Evolutionary conservation across 2,888 invertebrate species (phyloP).

Genomic region (Dorcus parallelipipedus): DNA sequence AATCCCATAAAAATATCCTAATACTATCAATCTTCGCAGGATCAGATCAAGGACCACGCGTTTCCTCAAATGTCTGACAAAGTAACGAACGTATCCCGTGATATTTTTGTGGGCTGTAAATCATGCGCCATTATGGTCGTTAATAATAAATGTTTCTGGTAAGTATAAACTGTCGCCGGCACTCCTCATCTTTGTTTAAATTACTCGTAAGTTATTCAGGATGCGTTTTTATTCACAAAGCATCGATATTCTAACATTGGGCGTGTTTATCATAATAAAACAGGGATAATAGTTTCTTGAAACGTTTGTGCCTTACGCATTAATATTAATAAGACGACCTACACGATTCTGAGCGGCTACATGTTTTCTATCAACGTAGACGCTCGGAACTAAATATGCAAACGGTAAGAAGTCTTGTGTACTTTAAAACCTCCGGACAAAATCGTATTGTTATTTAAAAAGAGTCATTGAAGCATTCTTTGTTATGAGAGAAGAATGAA

Average conservation of each 20-base stretch:
- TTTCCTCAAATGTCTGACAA: too few species aligned
- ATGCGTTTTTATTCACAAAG: not conserved
- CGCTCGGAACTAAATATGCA: not conserved
- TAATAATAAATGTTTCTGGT: too few species aligned
- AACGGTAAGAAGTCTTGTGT: not conserved
- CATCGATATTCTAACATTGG: not conserved
- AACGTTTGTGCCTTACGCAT: not conserved
- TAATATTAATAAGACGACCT: not conserved
- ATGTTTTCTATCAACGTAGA: not conserved
- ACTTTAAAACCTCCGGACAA: too few species aligned
- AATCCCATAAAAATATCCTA: too few species aligned
- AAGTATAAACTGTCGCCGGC: not conserved
- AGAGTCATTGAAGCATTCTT: too few species aligned
- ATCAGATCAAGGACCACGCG: too few species aligned
- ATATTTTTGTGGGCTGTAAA: too few species aligned
- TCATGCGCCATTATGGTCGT: too few species aligned
- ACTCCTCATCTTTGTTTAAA: not conserved
- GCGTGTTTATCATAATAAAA: conserved; percentile 2
- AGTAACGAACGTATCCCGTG: too few species aligned
- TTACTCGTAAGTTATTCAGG: not conserved
- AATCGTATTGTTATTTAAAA: too few species aligned
- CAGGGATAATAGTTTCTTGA: not conserved
- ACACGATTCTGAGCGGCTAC: not conserved
- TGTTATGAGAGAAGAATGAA: too few species aligned
- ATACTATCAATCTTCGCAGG: too few species aligned